Evolutionary conservation across 2,797 vertebrate genomes (phyloP).

Genomic region (Fistularia commersonii): DNA sequence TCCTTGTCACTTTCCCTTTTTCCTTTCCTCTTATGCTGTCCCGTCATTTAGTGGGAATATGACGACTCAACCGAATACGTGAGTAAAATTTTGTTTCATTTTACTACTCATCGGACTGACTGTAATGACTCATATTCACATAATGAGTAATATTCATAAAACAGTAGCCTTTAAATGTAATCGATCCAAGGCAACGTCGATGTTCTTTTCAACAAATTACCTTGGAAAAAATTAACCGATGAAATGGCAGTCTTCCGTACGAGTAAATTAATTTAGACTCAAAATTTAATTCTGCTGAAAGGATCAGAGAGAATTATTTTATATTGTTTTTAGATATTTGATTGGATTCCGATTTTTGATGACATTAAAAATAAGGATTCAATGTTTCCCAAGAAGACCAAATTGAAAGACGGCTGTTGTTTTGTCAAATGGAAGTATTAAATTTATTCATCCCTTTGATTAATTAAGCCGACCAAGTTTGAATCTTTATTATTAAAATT

Average conservation of each 20-base stretch:
- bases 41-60: conserved; percentile 86
- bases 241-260: neutral
- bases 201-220: conserved; percentile 21
- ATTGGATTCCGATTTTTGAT: neutral
- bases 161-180: conserved; percentile 22
- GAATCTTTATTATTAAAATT: no score
- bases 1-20: conserved; percentile 46
- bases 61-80: conserved; percentile 93
- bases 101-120: conserved; percentile 19
- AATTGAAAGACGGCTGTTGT: no score
- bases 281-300: neutral
- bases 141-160: conserved; percentile 37
- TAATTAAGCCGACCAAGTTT: no score
- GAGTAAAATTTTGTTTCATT: conserved; percentile 73
- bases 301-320: no score
- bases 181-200: neutral
- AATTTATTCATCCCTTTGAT: no score
- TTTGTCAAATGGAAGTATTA: no score
- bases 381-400: no score
- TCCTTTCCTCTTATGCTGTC: conserved; percentile 50
- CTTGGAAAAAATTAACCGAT: conserved; percentile 1
- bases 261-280: conserved; percentile 14
- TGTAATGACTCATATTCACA: conserved; percentile 3
- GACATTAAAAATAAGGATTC: no score
- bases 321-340: no score